Conservation (phyloP, 1,140 invertebrate species). For the Drosophila leontia region DNA sequence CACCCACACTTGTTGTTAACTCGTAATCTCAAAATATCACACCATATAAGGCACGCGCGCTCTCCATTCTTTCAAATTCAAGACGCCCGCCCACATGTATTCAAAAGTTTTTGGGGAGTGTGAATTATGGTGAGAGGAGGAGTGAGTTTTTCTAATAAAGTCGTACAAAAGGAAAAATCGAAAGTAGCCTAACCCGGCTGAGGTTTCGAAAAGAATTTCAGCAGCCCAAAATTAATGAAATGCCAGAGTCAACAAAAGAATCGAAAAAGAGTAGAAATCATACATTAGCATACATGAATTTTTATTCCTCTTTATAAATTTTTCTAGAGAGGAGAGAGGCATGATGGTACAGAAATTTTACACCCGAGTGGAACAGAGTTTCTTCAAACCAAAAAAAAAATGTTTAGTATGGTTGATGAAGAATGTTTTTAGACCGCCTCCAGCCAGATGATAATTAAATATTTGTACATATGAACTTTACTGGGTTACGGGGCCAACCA, state of each 20-base stretch:
- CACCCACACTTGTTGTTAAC: constrained; percentile 32
- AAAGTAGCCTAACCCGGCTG: constrained; percentile 55
- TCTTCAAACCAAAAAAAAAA: constrained; percentile 21
- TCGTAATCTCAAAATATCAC: constrained; percentile 34
- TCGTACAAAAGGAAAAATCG: constrained; percentile 61
- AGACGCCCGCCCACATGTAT: constrained; percentile 21
- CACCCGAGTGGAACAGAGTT: not conserved
- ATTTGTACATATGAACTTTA: constrained; percentile 78
- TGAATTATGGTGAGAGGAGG: constrained; percentile 15
- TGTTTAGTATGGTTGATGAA: constrained; percentile 39
- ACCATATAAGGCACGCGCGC: constrained; percentile 37
- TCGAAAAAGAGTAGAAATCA: constrained; percentile 17
- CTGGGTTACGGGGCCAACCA: constrained; percentile 64
- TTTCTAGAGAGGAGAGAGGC: constrained; percentile 19
- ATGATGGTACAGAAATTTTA: constrained; percentile 62
- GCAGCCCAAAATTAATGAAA: constrained; percentile 64
- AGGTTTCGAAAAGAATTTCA: constrained; percentile 52
- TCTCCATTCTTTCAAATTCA: constrained; percentile 22
- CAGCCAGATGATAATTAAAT: constrained; percentile 67
- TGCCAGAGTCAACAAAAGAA: constrained; percentile 41
- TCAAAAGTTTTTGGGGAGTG: constrained; percentile 23
- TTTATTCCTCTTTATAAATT: constrained; percentile 33
- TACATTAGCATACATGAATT: constrained; percentile 72
- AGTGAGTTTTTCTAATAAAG: constrained; percentile 39
- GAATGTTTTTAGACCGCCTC: constrained; percentile 43